A percentile compares a stretch with the other conserved stretches of the same genome.
phyloP scores from a whole-genome alignment of 1,140 invertebrate species.

The Microplitis mediator region DNA sequence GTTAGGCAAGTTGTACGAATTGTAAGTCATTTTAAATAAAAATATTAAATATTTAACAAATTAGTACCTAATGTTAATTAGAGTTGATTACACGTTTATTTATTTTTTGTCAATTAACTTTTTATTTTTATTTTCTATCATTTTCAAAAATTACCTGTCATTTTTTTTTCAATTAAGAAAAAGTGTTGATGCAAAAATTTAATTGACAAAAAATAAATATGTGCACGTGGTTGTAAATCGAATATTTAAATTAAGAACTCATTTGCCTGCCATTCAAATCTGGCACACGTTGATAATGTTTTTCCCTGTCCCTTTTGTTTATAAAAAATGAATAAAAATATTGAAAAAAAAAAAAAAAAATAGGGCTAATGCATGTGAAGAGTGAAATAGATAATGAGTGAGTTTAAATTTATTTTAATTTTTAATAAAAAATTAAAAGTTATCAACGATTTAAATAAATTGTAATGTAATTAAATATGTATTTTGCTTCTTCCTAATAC shows the following conservation, averaged over 20 bases:
- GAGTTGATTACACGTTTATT: no score
- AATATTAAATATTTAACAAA: conserved; percentile 9
- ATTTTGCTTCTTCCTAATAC: conserved; percentile 65
- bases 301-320: conserved; percentile 36
- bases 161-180: no score
- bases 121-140: no score
- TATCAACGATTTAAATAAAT: conserved; percentile 57
- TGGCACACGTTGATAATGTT: conserved; percentile 25
- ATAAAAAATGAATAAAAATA: conserved; percentile 42
- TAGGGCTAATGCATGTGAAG: conserved; percentile 25
- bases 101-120: no score
- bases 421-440: conserved; percentile 26
- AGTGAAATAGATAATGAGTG: conserved; percentile 26
- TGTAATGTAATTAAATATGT: conserved; percentile 56
- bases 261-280: conserved; percentile 18
- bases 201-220: background rate
- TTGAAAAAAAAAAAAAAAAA: conserved; percentile 28
- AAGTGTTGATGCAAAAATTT: no score
- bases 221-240: background rate
- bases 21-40: conserved; percentile 36
- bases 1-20: conserved; percentile 49
- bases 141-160: no score
- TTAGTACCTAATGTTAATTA: conserved; percentile 55
- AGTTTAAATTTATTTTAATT: conserved; percentile 1
- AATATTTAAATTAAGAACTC: background rate